Percentiles rank a stretch among this genome's conserved stretches.
These are phyloP conservation scores for Machimus rusticus DNA, from an alignment of 2,888 invertebrate genomes.

Conservation along the genomic window DNA sequence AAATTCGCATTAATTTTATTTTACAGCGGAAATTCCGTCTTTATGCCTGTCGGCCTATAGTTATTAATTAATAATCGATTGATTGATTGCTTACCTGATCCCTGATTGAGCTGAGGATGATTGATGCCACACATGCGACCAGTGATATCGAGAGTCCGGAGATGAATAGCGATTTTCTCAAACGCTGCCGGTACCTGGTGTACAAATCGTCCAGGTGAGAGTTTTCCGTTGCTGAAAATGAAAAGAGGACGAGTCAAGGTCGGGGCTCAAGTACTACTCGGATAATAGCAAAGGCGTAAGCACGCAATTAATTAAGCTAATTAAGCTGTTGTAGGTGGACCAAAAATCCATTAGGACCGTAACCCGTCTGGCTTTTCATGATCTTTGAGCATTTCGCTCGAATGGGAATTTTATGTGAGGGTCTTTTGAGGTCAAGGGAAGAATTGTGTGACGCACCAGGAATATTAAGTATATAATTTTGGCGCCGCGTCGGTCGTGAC, in stretches of 20 bases:
- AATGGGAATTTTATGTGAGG: not conserved
- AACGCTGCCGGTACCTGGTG: conserved; percentile 62
- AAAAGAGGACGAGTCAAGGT: conserved; percentile 30
- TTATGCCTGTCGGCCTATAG: not conserved
- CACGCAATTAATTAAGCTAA: not conserved
- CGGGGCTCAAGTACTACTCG: not conserved
- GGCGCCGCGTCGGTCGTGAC: not conserved
- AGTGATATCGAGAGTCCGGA: conserved; percentile 61
- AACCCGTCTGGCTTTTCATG: not conserved
- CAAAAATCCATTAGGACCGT: not conserved
- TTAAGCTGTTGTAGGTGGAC: not conserved
- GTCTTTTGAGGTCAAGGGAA: not conserved
- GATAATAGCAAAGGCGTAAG: not conserved
- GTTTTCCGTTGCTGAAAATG: conserved; percentile 58
- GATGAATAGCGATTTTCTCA: conserved; percentile 62
- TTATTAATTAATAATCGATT: not conserved
- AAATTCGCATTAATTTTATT: too few relatives aligned
- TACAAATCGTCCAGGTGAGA: conserved; percentile 63
- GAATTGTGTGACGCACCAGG: not conserved
- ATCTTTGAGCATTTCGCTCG: not conserved
- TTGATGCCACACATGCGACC: conserved; percentile 60
- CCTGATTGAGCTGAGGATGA: conserved; percentile 57
- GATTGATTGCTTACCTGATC: conserved; percentile 54
- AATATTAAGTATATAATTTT: not conserved
- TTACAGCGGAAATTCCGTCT: not conserved